Conservation (phyloP, 1,140 invertebrate genomes). For the Drosophila repleta region DNA sequence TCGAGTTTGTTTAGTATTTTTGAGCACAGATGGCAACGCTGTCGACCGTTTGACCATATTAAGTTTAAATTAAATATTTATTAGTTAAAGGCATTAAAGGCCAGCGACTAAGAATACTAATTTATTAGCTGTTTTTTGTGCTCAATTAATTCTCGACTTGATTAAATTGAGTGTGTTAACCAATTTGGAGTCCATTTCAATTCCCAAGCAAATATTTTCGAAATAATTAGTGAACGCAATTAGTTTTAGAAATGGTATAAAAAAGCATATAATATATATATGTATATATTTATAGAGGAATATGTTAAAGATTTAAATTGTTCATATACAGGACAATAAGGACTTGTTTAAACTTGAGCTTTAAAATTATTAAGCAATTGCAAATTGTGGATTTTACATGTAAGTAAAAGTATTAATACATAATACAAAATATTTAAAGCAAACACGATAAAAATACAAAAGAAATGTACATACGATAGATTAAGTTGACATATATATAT, state of each 20-base stretch:
- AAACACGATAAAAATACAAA: slow-evolving; percentile 18
- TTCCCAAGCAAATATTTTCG: not conserved
- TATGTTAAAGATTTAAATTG: slow-evolving; percentile 34
- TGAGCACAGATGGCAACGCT: not conserved
- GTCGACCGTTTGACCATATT: slow-evolving; percentile 3
- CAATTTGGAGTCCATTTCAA: not conserved
- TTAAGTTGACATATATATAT: slow-evolving; percentile 6
- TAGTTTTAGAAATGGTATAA: slow-evolving; percentile 40
- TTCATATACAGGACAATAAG: slow-evolving; percentile 37
- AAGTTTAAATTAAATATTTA: slow-evolving; percentile 9
- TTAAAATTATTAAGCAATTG: slow-evolving; percentile 27
- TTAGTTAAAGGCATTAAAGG: not conserved
- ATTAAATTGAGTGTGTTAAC: not conserved
- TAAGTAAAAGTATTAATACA: slow-evolving; percentile 17
- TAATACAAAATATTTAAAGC: slow-evolving; percentile 7
- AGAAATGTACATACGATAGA: slow-evolving; percentile 16
- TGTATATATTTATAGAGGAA: slow-evolving; percentile 40
- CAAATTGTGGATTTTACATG: slow-evolving; percentile 13
- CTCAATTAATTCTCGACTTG: no score
- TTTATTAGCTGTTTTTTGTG: no score
- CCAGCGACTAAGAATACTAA: not conserved
- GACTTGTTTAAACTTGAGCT: slow-evolving; percentile 9
- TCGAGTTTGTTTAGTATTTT: not conserved
- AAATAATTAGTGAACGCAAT: not conserved
- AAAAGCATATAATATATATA: slow-evolving; percentile 41